A percentile compares a stretch with the other conserved stretches of the same genome.
Conservation (phyloP, 2,113 vertebrate genomes). For the Scortum barcoo region DNA sequence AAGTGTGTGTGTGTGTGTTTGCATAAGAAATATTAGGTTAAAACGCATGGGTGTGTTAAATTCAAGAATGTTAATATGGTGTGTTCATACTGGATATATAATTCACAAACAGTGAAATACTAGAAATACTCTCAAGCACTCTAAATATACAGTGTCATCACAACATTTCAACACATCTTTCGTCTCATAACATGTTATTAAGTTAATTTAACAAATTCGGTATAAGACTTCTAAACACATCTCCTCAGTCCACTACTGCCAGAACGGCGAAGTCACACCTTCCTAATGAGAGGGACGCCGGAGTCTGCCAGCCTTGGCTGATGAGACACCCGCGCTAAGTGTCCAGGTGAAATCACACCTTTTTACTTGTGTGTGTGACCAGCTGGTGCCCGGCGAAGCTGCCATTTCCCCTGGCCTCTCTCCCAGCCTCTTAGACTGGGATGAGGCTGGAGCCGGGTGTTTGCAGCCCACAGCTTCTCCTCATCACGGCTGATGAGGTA, state of each 20-base stretch:
- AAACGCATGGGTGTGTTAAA: too few relatives aligned
- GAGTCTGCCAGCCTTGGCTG: constrained; percentile 37
- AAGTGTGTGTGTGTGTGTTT: background rate
- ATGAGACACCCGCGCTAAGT: constrained; percentile 50
- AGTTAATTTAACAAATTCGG: background rate
- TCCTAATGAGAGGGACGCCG: constrained; percentile 42
- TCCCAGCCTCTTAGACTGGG: constrained; percentile 53
- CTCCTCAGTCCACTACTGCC: background rate
- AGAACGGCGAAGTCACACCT: background rate
- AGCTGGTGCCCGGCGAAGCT: constrained; percentile 63
- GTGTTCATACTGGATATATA: background rate
- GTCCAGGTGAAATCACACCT: constrained; percentile 65
- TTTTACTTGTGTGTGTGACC: constrained; percentile 42
- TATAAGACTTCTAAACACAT: background rate
- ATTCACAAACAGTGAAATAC: background rate
- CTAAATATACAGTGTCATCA: too few relatives aligned
- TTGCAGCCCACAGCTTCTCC: constrained; percentile 32
- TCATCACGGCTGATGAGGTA: constrained; percentile 40
- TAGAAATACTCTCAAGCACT: background rate
- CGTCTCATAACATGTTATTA: too few relatives aligned
- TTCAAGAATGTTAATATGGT: background rate
- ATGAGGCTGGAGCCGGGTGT: constrained; percentile 14
- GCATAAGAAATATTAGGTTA: too few relatives aligned
- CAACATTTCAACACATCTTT: too few relatives aligned
- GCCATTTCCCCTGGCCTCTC: constrained; percentile 53